Base-by-base conservation (phyloP, 2,888 invertebrate genomes). In the Trichogramma evanescens region DNA sequence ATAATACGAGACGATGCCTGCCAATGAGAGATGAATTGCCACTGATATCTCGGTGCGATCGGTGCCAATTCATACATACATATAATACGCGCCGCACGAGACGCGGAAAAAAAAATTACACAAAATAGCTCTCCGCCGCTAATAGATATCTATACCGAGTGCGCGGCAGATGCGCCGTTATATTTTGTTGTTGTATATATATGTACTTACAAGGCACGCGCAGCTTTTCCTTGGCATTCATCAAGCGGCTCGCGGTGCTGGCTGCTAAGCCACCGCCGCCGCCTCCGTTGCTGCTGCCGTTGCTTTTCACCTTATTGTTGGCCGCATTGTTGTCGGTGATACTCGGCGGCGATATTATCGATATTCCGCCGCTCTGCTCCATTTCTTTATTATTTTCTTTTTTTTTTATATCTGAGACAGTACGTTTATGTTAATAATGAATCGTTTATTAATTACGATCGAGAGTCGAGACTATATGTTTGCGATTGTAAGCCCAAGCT, bases 281-380 rank as follows among this genome's bases (percentile, higher is more conserved):
- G 26, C 26, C 26, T n/a, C 45, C 45, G 45, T 45, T 8, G 1
- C 67, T 64, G 55, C 69, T 69, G 43, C 65, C 63, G 41, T 70
- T 70, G 52, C 65, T 70, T 10, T 71, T 68, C 4, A 54, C 56
- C 43, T 73, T 66, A 1, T 52, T 54, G 45, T 66, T 74, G 5
- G 65, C 66, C 10, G 50, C 57, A 4, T 67, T 59, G 58, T 60
- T 68, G 53, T 73, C 73, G 6, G 68, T 66, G 26, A 70, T 63
- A 26, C 64, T 66, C 48, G 66, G 58, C 10, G 71, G 65, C 45
- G 73, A 66, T 62, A 73, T 72, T 64, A 71, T 72, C 60, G 73
- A 71, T 54, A 72, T 65, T n/a, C 69, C 68, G 13, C 66, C 64
- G n/a, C 65, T 62, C 58, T 70, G 72, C 56, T 74, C 74, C 73